These are phyloP conservation scores for Labeo calbasu DNA, from an alignment of 2,797 vertebrate species.

Conservation along the genomic window DNA sequence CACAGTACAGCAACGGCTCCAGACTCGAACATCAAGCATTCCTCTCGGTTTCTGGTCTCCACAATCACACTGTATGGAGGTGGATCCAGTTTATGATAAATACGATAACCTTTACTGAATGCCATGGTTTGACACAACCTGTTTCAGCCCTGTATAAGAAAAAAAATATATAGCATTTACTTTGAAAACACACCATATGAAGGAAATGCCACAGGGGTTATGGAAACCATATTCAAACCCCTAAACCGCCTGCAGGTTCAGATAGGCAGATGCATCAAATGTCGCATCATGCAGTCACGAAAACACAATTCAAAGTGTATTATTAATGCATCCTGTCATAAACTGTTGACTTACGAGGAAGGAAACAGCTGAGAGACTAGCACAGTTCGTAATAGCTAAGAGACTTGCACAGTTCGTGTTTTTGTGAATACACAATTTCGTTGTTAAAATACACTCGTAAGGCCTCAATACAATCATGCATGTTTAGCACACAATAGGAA, in stretches of 20 bases:
- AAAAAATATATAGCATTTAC: conserved; percentile 2
- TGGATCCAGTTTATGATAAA: conserved; percentile 96
- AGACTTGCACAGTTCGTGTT: not conserved
- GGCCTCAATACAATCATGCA: not conserved
- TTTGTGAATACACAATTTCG: not conserved
- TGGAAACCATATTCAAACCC: not conserved
- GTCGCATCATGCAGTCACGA: not conserved
- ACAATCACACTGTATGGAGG: conserved; percentile 95
- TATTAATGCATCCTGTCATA: conserved; percentile 3
- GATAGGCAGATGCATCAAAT: conserved; percentile 20
- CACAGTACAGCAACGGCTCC: conserved; percentile 96
- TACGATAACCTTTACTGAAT: conserved; percentile 98
- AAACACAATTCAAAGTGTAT: conserved; percentile 8
- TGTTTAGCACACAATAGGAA: not conserved
- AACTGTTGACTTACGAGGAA: not conserved
- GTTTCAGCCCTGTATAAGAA: conserved; percentile 65
- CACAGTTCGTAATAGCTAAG: not conserved
- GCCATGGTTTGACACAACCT: conserved; percentile 83
- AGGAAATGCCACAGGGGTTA: not conserved
- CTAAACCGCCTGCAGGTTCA: conserved; percentile 7
- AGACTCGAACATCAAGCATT: conserved; percentile 97
- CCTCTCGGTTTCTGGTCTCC: conserved; percentile 91
- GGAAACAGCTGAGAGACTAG: not conserved
- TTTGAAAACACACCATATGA: not conserved
- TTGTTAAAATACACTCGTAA: not conserved